A percentile compares a stretch with the other conserved stretches of the same genome.
These are phyloP conservation scores for Temnothorax unifasciatus DNA, from an alignment of 2,888 invertebrate genomes.

Conservation along the genomic window DNA sequence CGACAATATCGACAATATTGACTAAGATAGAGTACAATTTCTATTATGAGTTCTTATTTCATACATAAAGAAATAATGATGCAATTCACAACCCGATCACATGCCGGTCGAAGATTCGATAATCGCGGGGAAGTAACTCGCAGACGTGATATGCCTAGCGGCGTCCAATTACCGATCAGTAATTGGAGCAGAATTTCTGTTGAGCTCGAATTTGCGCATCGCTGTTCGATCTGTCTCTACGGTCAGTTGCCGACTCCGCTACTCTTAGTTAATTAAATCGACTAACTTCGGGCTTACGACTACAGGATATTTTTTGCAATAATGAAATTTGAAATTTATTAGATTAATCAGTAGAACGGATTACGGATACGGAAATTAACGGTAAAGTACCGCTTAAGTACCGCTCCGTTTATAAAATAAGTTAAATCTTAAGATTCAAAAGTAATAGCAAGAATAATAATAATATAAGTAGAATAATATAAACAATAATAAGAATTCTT, in stretches of 20 bases:
- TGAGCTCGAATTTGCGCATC: constrained; percentile 80
- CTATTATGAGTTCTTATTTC: not conserved
- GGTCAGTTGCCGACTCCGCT: constrained; percentile 69
- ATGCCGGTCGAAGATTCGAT: constrained; percentile 80
- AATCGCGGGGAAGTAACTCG: constrained; percentile 78
- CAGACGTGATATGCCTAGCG: constrained; percentile 81
- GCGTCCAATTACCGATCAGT: constrained; percentile 84
- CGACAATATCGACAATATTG: not conserved
- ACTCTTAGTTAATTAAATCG: constrained; percentile 78
- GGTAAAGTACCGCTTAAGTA: not conserved
- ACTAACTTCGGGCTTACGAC: constrained; percentile 68
- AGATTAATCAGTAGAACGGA: not conserved
- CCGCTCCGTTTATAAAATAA: not conserved
- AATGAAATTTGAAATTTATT: constrained; percentile 6
- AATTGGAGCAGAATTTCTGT: constrained; percentile 84
- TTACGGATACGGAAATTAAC: not conserved
- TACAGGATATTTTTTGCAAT: constrained; percentile 53
- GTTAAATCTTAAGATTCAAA: not conserved
- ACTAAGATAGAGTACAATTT: not conserved
- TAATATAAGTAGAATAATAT: not conserved
- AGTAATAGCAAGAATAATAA: not conserved
- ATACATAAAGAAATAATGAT: constrained; percentile 35
- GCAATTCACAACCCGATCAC: constrained; percentile 53
- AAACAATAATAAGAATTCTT: not conserved
- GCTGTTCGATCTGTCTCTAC: constrained; percentile 65